These are phyloP conservation scores for Potamarius usumacintae DNA, from an alignment of 2,113 vertebrate genomes.

Conservation along the genomic window DNA sequence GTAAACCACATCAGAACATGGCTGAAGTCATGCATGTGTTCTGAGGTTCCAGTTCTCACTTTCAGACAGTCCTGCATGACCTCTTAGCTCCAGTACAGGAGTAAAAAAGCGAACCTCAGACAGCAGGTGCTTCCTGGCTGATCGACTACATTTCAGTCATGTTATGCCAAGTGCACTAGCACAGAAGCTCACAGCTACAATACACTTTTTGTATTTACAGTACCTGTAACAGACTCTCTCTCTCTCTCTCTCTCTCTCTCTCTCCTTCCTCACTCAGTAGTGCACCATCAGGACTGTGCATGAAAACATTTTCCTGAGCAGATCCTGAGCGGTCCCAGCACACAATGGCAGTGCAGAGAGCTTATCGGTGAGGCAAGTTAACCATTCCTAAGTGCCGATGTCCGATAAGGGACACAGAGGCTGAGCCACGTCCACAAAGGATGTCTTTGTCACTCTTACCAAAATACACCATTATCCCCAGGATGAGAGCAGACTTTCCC, in stretches of 20 bases:
- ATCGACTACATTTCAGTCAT: background rate
- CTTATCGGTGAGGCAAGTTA: constrained; percentile 63
- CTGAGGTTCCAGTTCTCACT: background rate
- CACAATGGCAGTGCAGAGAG: constrained; percentile 60
- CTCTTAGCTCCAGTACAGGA: background rate
- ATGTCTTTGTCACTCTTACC: constrained; percentile 61
- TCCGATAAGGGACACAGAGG: constrained; percentile 63
- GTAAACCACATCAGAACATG: background rate
- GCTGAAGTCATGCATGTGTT: background rate
- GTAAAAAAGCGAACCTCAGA: background rate
- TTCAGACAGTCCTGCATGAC: background rate
- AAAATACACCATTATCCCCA: constrained; percentile 49
- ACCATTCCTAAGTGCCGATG: constrained; percentile 64
- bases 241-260: constrained; percentile 42
- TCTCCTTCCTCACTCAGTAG: constrained; percentile 47
- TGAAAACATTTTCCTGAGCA: constrained; percentile 62
- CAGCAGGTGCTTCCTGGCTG: background rate
- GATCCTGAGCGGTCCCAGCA: constrained; percentile 53
- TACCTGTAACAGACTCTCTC: constrained; percentile 65
- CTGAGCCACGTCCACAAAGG: constrained; percentile 59
- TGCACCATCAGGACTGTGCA: constrained; percentile 62
- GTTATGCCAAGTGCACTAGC: constrained; percentile 50
- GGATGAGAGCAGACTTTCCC: constrained; percentile 30
- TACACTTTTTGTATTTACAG: constrained; percentile 59
- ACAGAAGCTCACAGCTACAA: constrained; percentile 64